phyloP scores from a whole-genome alignment of 2,888 invertebrate species.

The Syritta pipiens region DNA sequence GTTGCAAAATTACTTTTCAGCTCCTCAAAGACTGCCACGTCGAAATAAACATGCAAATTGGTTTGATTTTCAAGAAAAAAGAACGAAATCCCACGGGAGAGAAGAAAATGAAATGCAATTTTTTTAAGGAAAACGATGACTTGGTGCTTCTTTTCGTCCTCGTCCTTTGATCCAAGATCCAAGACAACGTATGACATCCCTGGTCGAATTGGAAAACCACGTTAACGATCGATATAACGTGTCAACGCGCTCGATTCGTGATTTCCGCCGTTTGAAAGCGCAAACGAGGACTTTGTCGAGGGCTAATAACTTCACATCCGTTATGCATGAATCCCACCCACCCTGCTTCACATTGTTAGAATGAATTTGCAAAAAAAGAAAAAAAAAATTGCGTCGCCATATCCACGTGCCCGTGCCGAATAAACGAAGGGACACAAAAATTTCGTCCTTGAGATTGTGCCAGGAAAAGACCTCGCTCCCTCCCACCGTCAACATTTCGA shows the following conservation, averaged over 20 bases:
- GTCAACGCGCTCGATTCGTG: not conserved
- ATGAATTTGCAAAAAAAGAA: not conserved
- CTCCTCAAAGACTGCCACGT: not conserved
- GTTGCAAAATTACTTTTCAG: not conserved
- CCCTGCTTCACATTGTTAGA: not conserved
- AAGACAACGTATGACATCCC: no score
- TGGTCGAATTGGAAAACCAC: no score
- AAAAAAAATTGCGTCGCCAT: not conserved
- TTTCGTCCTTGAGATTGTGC: not conserved
- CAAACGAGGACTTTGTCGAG: constrained; percentile 3
- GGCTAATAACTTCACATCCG: not conserved
- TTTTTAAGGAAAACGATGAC: no score
- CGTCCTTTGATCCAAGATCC: no score
- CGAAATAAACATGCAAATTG: not conserved
- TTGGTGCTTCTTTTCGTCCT: no score
- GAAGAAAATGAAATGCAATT: no score
- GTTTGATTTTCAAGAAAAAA: not conserved
- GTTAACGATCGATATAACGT: not conserved
- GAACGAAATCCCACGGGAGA: no score
- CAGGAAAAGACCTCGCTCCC: no score
- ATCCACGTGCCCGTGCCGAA: constrained; percentile 8
- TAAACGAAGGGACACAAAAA: constrained; percentile 11
- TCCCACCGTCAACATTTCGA: no score
- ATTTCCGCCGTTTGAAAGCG: not conserved
- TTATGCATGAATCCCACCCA: not conserved